Evolutionary conservation across 2,113 vertebrate species (phyloP), one percentile per base, ranked within the genome.

Genomic region (Chionomys nivalis): DNA sequence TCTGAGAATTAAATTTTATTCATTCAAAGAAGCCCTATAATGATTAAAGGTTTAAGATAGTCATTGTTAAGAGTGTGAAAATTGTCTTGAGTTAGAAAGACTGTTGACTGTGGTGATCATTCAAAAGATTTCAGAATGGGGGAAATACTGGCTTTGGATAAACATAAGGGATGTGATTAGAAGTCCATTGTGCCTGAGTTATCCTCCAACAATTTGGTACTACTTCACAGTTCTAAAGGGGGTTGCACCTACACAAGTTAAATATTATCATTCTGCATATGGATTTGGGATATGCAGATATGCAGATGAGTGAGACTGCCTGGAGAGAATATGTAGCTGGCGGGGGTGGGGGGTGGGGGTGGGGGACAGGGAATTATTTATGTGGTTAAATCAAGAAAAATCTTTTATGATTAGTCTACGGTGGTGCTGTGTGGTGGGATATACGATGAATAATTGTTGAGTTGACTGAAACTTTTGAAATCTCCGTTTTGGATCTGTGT

Each of bases 321-420:
- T 58, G 21, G 49, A 89, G 39, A 87, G n/a, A 72, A 90, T 85
- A 49, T 94, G 83, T 72, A 31, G 4, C 39, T 47, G 7, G 44
- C 44, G 5, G 5, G 44, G 44, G 42, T 39, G 93, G 52, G 70
- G 16, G 1, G 6, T 1, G 17, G 1, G 7, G 24, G 47, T n/a
- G 44, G 44, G 5, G 83, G 55, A 78, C 1, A 26, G 1, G 10
- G 6, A 87, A 61, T 72, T 76, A 16, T 49, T 65, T 73, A 28
- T 47, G n/a, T 95, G 44, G 88, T 55, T 63, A 42, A 63, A n/a
- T 94, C 79, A 66, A 94, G 85, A 82, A 83, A 63, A 78, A 68
- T 65, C 81, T 5, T 36, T 72, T 90, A 21, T 24, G 75, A 87
- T 66, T 66, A 65, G 11, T 73, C n/a, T 66, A 79, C 17, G 14